These are phyloP conservation scores for Danio aesculapii DNA, from an alignment of 2,797 vertebrate genomes.

Conservation along the genomic window DNA sequence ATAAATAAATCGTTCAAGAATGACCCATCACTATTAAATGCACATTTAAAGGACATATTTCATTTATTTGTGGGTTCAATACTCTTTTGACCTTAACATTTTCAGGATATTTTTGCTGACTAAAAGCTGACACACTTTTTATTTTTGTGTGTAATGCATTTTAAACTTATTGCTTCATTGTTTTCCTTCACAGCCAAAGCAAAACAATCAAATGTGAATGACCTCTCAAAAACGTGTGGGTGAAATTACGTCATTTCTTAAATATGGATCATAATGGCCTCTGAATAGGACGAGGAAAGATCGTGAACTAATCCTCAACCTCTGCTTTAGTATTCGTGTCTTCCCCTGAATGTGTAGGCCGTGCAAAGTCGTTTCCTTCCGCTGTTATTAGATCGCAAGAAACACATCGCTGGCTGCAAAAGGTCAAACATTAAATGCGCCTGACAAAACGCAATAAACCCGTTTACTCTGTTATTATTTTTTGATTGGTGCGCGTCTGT, in stretches of 20 bases:
- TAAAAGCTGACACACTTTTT: background rate
- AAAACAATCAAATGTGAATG: background rate
- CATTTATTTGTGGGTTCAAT: no score
- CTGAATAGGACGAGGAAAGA: background rate
- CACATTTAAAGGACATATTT: no score
- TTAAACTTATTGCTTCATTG: background rate
- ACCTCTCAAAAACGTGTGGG: background rate
- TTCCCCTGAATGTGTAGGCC: background rate
- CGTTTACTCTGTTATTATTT: constrained; percentile 15
- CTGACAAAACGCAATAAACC: constrained; percentile 15
- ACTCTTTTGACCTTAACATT: background rate
- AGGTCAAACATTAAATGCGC: constrained; percentile 26
- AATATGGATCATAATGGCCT: background rate
- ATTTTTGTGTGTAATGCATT: background rate
- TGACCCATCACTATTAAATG: no score
- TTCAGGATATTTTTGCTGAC: background rate
- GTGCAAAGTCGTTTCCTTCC: background rate
- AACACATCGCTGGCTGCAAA: constrained; percentile 27
- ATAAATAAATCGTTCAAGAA: no score
- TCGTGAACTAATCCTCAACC: background rate
- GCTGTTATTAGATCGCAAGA: constrained; percentile 16
- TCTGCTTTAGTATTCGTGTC: background rate
- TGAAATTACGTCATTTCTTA: background rate
- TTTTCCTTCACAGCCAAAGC: background rate
- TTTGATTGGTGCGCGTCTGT: background rate